phyloP scores from a whole-genome alignment of 2,113 vertebrate genomes.

The Colinus virginianus region DNA sequence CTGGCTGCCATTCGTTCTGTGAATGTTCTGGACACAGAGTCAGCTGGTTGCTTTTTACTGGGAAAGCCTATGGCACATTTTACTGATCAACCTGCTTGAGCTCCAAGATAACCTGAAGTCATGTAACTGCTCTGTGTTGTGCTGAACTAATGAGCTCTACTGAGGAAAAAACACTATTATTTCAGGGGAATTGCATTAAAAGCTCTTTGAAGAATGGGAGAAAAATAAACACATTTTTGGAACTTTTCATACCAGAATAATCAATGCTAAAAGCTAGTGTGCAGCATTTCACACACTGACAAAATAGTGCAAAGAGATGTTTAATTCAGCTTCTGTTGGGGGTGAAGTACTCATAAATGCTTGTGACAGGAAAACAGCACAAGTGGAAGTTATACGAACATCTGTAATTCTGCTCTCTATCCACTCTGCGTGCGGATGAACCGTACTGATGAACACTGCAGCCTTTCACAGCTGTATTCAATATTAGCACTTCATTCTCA shows the following conservation, averaged over 20 bases:
- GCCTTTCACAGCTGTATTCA: neutral
- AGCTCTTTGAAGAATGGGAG: neutral
- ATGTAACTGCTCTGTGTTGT: neutral
- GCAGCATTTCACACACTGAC: neutral
- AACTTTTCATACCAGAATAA: neutral
- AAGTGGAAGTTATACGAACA: neutral
- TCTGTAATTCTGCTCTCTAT: neutral
- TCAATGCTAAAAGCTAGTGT: neutral
- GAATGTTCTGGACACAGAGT: neutral
- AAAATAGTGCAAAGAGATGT: neutral
- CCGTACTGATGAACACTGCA: neutral
- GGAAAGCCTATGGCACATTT: neutral
- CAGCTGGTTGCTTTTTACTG: neutral
- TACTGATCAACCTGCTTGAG: neutral
- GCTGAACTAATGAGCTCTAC: slow-evolving; percentile 8
- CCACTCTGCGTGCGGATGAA: neutral
- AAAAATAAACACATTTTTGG: neutral
- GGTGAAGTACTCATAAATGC: neutral
- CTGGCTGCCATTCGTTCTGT: neutral
- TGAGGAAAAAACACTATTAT: neutral
- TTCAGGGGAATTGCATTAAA: slow-evolving; percentile 25
- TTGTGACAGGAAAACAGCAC: neutral
- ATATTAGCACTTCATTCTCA: accelerated
- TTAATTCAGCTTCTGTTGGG: neutral
- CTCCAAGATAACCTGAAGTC: neutral